Conservation (phyloP, 2,888 invertebrate genomes). For the Belgica antarctica region DNA sequence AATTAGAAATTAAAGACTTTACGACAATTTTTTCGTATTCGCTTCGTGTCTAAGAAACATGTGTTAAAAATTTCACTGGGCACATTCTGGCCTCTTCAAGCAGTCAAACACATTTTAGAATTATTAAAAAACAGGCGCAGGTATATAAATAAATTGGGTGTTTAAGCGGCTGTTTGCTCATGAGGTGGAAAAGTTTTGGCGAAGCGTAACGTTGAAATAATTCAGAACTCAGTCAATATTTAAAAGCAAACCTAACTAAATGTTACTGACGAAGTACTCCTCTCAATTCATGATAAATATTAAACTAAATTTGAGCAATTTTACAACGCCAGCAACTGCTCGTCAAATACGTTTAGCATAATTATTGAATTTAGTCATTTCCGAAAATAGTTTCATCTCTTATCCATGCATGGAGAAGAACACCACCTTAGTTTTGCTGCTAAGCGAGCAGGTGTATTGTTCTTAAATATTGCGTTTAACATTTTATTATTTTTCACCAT, state of each 20-base stretch:
- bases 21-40: slow-evolving; percentile 12
- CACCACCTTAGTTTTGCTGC: too few species aligned
- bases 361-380: slow-evolving; percentile 40
- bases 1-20: slow-evolving; percentile 16
- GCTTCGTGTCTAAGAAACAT: not conserved
- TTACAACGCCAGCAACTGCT: slow-evolving; percentile 37
- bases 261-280: too few species aligned
- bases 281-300: too few species aligned
- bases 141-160: not conserved
- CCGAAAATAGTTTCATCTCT: slow-evolving; percentile 20
- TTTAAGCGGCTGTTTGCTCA: not conserved
- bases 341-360: slow-evolving; percentile 33
- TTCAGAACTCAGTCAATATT: too few species aligned
- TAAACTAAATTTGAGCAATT: too few species aligned
- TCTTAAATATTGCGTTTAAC: slow-evolving; percentile 42
- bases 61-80: not conserved
- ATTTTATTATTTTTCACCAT: slow-evolving; percentile 39
- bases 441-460: slow-evolving; percentile 26
- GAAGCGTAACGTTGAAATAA: not conserved
- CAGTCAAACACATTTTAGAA: not conserved
- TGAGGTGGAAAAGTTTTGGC: too few species aligned
- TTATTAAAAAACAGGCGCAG: not conserved
- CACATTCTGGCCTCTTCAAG: not conserved
- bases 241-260: too few species aligned
- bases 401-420: not conserved